Percentiles rank a stretch among this genome's conserved stretches.
phyloP scores from a whole-genome alignment of 2,113 vertebrate genomes.

The Sander lucioperca region DNA sequence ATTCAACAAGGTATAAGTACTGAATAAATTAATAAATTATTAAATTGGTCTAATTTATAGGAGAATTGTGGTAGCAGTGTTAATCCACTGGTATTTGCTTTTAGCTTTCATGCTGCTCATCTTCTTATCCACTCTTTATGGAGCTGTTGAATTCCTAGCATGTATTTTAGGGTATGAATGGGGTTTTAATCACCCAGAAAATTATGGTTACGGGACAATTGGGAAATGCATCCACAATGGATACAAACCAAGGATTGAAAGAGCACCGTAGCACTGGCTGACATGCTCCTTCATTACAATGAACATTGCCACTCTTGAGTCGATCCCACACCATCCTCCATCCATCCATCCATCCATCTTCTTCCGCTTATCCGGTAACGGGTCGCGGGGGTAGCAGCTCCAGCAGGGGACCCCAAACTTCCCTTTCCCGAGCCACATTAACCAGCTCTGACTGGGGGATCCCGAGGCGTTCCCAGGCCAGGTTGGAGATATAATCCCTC shows the following conservation, averaged over 20 bases:
- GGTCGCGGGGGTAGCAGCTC: no score
- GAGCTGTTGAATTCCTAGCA: neutral
- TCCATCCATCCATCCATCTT: no score
- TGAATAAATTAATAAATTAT: neutral
- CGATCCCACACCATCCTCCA: neutral
- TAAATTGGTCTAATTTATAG: neutral
- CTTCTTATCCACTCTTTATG: neutral
- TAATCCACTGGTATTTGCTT: neutral
- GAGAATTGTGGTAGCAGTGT: neutral
- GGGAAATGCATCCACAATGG: neutral
- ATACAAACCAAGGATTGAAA: no score
- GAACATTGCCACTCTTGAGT: neutral
- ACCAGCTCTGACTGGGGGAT: no score
- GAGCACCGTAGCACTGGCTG: no score
- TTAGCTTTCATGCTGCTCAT: neutral
- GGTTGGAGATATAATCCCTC: no score
- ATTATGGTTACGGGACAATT: neutral
- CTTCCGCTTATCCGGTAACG: no score
- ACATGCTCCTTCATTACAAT: neutral
- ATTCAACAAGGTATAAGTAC: neutral
- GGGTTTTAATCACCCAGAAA: neutral
- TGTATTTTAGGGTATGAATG: neutral
- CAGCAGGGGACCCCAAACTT: no score
- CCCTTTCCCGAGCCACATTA: no score
- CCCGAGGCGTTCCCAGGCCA: no score